These are phyloP conservation scores for Triplophysa bombifrons DNA, from an alignment of 2,797 vertebrate species.

Conservation along the genomic window DNA sequence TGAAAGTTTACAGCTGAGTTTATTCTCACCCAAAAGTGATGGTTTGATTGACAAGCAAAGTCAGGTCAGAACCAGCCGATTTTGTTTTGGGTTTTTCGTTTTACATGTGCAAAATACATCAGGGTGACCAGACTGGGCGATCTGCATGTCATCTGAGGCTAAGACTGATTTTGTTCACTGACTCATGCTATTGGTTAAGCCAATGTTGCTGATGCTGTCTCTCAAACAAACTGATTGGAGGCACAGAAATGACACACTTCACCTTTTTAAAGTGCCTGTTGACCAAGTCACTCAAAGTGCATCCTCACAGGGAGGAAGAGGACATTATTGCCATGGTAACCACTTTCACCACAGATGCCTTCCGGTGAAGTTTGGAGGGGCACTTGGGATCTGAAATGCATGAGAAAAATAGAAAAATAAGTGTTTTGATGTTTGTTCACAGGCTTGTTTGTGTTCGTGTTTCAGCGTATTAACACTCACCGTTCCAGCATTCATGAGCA, in stretches of 20 bases:
- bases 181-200: background rate
- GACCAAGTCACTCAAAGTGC: slow-evolving; percentile 35
- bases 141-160: too few species aligned
- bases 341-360: slow-evolving; percentile 90
- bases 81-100: background rate
- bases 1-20: too few species aligned
- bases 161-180: background rate
- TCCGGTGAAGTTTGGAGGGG: slow-evolving; percentile 95
- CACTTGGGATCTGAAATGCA: slow-evolving; percentile 89
- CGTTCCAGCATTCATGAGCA: slow-evolving; percentile 97
- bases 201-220: background rate
- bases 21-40: too few species aligned
- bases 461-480: slow-evolving; percentile 78
- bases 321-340: slow-evolving; percentile 28
- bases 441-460: background rate
- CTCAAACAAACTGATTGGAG: background rate
- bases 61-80: background rate
- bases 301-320: background rate
- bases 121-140: background rate
- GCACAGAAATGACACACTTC: background rate
- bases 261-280: slow-evolving; percentile 38
- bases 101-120: background rate
- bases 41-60: too few species aligned
- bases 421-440: background rate
- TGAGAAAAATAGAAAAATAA: background rate